Evolutionary conservation across 2,797 vertebrate species (phyloP).

Genomic region (Falco biarmicus): DNA sequence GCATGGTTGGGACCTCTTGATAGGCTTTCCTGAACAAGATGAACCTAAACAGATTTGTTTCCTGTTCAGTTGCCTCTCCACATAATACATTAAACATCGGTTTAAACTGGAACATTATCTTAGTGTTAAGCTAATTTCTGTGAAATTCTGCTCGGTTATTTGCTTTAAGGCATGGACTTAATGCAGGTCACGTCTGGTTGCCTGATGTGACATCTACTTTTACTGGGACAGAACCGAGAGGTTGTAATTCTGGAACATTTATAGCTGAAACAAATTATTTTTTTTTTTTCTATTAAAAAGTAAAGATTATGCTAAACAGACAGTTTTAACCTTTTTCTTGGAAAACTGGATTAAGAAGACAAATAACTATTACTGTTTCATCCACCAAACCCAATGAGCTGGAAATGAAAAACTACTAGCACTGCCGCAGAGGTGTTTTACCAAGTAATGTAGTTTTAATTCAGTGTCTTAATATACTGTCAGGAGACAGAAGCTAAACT

Average conservation of each 20-base stretch:
- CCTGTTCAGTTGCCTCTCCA: not conserved
- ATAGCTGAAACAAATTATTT: not conserved
- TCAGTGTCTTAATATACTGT: not conserved
- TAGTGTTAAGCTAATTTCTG: not conserved
- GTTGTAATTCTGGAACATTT: not conserved
- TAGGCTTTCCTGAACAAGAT: not conserved
- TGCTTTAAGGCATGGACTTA: not conserved
- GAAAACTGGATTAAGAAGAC: slow-evolving; percentile 45
- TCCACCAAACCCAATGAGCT: slow-evolving; percentile 67
- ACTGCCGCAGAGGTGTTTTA: not conserved
- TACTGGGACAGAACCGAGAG: not conserved
- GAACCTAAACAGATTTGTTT: not conserved
- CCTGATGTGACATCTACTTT: not conserved
- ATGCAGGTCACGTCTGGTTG: not conserved
- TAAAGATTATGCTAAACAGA: slow-evolving; percentile 51
- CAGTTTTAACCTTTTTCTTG: not conserved
- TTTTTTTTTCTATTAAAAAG: slow-evolving; percentile 35
- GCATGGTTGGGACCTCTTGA: not conserved
- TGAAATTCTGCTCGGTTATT: not conserved
- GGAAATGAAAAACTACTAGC: slow-evolving; percentile 9
- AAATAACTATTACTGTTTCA: slow-evolving; percentile 66
- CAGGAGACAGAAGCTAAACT: not conserved
- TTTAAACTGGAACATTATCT: not conserved
- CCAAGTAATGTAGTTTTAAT: not conserved
- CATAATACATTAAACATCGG: not conserved